These are phyloP conservation scores for Ophraella communa DNA, from an alignment of 2,888 invertebrate species.

Conservation along the genomic window DNA sequence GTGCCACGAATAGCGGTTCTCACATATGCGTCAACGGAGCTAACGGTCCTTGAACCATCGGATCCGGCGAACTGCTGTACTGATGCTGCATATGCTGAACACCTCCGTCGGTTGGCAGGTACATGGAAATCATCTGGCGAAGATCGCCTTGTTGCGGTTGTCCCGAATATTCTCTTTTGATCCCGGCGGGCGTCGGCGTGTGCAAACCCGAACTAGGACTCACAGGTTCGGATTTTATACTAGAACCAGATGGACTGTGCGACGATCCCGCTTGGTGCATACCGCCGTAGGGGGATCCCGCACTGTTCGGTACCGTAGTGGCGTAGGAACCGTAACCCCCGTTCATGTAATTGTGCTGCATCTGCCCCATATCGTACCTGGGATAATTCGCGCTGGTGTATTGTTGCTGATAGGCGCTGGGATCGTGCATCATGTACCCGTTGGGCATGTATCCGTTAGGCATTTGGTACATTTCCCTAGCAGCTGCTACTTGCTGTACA, in stretches of 20 bases:
- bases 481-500: constrained; percentile 72
- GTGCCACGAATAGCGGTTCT: constrained; percentile 62
- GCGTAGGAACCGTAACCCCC: constrained; percentile 78
- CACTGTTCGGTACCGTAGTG: constrained; percentile 66
- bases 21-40: constrained; percentile 72
- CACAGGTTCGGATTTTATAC: constrained; percentile 88
- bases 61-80: constrained; percentile 71
- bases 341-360: constrained; percentile 84
- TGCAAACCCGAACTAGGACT: constrained; percentile 75
- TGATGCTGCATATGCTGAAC: constrained; percentile 68
- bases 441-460: constrained; percentile 97
- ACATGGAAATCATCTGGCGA: constrained; percentile 79
- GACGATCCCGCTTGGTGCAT: constrained; percentile 74
- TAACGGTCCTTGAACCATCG: constrained; percentile 69
- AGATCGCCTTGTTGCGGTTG: constrained; percentile 66
- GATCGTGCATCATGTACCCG: constrained; percentile 91
- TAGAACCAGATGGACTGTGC: constrained; percentile 86
- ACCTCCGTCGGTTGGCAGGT: constrained; percentile 72
- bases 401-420: constrained; percentile 80
- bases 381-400: constrained; percentile 75
- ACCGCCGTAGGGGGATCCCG: constrained; percentile 76
- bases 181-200: constrained; percentile 61
- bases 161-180: constrained; percentile 76
- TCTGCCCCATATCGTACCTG: constrained; percentile 88
- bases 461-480: constrained; percentile 86